Evolutionary conservation across 1,140 invertebrate genomes (phyloP).

Genomic region (Sinella curviseta): DNA sequence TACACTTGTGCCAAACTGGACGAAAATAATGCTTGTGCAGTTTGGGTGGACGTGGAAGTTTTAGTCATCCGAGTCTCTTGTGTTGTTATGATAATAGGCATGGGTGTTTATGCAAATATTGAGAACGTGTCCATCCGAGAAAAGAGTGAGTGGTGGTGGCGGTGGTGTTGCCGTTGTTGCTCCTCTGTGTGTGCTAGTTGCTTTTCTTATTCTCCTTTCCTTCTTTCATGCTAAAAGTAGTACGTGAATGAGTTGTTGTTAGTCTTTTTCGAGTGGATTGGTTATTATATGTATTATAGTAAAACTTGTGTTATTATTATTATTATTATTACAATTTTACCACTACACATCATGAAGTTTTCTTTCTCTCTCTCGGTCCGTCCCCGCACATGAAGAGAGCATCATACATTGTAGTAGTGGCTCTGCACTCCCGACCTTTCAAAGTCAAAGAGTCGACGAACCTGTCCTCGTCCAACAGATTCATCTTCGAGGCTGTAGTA

Average conservation of each 20-base stretch:
- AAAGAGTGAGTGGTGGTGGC: neutral
- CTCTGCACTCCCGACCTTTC: slow-evolving; percentile 52
- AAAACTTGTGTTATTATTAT: too few relatives aligned
- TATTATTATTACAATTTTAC: too few relatives aligned
- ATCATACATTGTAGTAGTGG: neutral
- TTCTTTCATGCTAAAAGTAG: too few relatives aligned
- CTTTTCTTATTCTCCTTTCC: too few relatives aligned
- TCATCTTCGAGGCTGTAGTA: slow-evolving; percentile 6
- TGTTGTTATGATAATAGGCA: too few relatives aligned
- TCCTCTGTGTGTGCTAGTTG: too few relatives aligned
- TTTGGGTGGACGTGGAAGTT: too few relatives aligned
- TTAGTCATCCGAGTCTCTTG: too few relatives aligned
- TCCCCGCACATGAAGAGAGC: neutral
- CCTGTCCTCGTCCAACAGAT: slow-evolving; percentile 48
- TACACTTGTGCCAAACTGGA: too few relatives aligned
- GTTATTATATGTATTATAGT: neutral
- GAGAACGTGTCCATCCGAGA: neutral
- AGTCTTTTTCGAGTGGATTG: slow-evolving; percentile 6
- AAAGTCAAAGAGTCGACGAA: slow-evolving; percentile 55
- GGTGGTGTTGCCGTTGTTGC: too few relatives aligned
- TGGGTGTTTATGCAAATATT: neutral
- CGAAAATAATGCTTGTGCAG: too few relatives aligned
- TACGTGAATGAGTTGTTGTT: neutral
- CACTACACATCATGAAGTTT: neutral
- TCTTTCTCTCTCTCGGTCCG: neutral